Conservation (phyloP, 2,888 invertebrate species). For the Pachydiplax longipennis region DNA sequence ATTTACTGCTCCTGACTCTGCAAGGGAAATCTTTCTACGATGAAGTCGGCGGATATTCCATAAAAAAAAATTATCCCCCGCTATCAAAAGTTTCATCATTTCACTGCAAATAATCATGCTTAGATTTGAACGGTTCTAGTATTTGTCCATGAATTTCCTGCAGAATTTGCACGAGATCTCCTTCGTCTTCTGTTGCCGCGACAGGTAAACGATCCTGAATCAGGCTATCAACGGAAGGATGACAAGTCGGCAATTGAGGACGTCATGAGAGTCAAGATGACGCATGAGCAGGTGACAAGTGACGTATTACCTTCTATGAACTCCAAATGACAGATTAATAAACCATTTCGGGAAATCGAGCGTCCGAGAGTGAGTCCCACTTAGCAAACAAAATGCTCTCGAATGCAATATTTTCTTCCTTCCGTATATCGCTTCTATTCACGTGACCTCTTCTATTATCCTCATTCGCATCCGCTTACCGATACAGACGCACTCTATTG, state of each 20-base stretch:
- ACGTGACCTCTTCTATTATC: neutral
- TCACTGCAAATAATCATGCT: too few species aligned
- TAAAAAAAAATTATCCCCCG: too few species aligned
- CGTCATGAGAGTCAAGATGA: neutral
- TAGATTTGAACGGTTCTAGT: too few species aligned
- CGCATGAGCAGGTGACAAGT: neutral
- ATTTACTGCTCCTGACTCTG: too few species aligned
- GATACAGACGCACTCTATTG: neutral
- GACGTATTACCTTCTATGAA: conserved; percentile 32
- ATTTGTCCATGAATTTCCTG: too few species aligned
- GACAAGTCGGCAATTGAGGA: neutral
- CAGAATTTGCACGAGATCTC: too few species aligned
- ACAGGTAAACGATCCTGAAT: too few species aligned
- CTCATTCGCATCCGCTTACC: neutral
- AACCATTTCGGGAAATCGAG: neutral
- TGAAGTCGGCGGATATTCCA: too few species aligned
- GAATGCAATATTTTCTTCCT: neutral
- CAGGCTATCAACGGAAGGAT: neutral
- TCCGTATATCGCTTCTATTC: neutral
- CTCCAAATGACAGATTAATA: conserved; percentile 11
- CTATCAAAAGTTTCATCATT: too few species aligned
- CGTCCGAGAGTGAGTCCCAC: neutral
- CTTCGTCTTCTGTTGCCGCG: too few species aligned
- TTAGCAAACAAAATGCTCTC: neutral
- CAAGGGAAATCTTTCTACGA: too few species aligned